Conservation (phyloP, 1,140 invertebrate genomes). For the Drosophila sproati region DNA sequence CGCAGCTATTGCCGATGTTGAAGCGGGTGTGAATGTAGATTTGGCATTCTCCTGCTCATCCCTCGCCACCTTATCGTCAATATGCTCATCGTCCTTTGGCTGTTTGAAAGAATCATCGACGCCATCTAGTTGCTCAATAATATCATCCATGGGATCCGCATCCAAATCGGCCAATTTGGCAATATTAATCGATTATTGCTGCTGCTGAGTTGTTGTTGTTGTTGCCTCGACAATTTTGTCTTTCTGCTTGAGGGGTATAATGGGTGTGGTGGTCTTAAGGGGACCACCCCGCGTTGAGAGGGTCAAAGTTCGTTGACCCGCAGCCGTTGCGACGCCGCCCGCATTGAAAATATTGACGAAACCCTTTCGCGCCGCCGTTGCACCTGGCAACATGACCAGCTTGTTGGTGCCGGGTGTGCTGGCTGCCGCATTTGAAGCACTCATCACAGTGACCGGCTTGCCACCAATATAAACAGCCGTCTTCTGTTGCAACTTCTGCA, state of each 20-base stretch:
- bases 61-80: conserved; percentile 4
- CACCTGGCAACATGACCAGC: conserved; percentile 83
- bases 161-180: conserved; percentile 1
- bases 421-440: conserved; percentile 72
- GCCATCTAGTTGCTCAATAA: conserved; percentile 83
- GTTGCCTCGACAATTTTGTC: too few species aligned
- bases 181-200: background rate
- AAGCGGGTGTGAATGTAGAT: conserved; percentile 34
- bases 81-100: conserved; percentile 24
- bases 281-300: conserved; percentile 50
- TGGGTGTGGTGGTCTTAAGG: conserved; percentile 61
- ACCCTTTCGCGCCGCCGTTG: conserved; percentile 66
- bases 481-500: conserved; percentile 84
- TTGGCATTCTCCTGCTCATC: background rate
- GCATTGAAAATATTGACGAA: conserved; percentile 77
- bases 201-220: too few species aligned
- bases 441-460: conserved; percentile 89
- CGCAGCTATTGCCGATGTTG: background rate
- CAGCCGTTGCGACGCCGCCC: background rate
- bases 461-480: conserved; percentile 88
- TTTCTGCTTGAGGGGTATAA: too few species aligned
- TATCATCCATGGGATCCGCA: conserved; percentile 78
- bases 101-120: conserved; percentile 56
- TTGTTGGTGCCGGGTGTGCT: conserved; percentile 48
- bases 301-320: conserved; percentile 55